Evolutionary conservation across 2,113 vertebrate species (phyloP), one percentile per base, ranked within the genome.

Genomic region (Ictalurus punctatus): DNA sequence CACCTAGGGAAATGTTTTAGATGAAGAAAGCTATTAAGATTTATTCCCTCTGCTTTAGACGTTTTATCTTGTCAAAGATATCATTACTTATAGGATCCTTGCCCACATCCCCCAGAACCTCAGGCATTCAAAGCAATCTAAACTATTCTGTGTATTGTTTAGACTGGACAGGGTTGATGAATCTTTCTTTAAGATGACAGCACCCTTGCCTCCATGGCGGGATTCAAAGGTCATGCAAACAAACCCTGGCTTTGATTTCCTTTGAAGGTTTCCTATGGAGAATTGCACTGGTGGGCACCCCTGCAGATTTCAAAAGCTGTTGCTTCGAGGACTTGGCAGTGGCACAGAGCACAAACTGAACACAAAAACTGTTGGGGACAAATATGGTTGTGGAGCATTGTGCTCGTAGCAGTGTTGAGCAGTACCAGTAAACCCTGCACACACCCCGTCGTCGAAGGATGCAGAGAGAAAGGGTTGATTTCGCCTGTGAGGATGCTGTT

Each of bases 211-310:
- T 88, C 90, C 74, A 85, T 65, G 61, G 89, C 14, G 67, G 89
- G 91, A 89, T 91, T 76, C 85, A 86, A 84, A 90, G 92, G 88
- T 91, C 91, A 93, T 84, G 67, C 69, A 93, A 92, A 93, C 91
- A 92, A 90, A 90, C 44, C 83, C 86, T 91, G 87, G 85, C 90
- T 92, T 90, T 79, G 59, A 86, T 90, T 91, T 90, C 86, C 87
- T 93, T 91, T 92, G 92, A 92, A 90, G 91, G 82, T 44, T 80
- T 93, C 84, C 86, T 58, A 89, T 76, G 83, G 91, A 88, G 84
- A 84, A 63, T 88, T 63, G 85, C 54, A 84, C 54, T 69, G 44
- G 69, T 52, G 80, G 67, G 82, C 88, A 61, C 89, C 90, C 88
- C 92, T 90, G 88, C 52, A 44, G 92, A 89, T 88, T 93, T 93